Conservation (phyloP, 2,888 invertebrate species). For the Hydriomena furcata region DNA sequence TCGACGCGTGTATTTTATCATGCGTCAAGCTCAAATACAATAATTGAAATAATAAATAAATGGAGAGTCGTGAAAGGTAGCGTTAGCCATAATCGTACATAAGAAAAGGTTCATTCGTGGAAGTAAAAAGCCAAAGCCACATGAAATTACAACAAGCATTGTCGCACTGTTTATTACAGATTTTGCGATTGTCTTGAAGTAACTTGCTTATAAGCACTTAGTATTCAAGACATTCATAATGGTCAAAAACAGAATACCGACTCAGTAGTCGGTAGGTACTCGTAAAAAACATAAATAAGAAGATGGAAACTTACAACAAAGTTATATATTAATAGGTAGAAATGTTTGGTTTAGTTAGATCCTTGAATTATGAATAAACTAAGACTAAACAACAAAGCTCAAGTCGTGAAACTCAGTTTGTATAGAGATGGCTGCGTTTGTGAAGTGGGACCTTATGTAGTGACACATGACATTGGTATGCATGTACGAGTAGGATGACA, state of each 20-base stretch:
- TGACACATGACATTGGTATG: constrained; percentile 47
- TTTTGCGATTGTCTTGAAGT: background rate
- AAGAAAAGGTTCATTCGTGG: background rate
- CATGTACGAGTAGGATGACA: constrained; percentile 25
- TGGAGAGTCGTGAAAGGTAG: too few species aligned
- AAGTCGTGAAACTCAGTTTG: background rate
- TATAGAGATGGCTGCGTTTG: background rate
- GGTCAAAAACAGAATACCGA: background rate
- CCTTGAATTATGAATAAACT: background rate
- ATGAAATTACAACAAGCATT: background rate
- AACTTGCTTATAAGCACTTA: background rate
- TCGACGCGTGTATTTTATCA: too few species aligned
- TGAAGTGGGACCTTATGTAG: constrained; percentile 22
- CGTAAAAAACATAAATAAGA: too few species aligned
- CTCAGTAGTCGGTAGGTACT: too few species aligned
- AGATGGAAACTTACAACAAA: too few species aligned
- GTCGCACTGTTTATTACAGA: background rate
- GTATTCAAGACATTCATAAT: background rate
- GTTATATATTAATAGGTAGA: too few species aligned
- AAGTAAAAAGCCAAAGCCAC: background rate
- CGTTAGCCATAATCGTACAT: too few species aligned
- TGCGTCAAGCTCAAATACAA: background rate
- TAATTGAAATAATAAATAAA: background rate
- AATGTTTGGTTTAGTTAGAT: background rate
- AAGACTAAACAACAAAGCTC: background rate